phyloP scores from a whole-genome alignment of 2,113 vertebrate species.

The Caretta caretta region DNA sequence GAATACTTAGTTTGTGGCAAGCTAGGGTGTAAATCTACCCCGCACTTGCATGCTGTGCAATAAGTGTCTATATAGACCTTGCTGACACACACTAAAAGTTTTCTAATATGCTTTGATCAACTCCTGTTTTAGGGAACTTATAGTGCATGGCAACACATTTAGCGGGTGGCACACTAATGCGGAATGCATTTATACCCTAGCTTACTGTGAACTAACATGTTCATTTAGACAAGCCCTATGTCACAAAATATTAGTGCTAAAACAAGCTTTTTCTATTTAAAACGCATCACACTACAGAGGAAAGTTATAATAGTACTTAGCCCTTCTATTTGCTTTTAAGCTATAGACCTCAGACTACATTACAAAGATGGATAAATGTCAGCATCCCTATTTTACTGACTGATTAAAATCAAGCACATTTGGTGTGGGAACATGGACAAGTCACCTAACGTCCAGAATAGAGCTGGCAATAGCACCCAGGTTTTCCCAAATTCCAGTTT shows the following conservation, averaged over 20 bases:
- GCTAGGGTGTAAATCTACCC: neutral
- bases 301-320: neutral
- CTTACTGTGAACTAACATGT: neutral
- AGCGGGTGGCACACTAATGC: neutral
- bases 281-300: neutral
- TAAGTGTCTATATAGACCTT: neutral
- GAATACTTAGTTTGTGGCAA: neutral
- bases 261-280: neutral
- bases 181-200: neutral
- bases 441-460: neutral
- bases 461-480: neutral
- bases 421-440: neutral
- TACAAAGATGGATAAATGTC: neutral
- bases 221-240: neutral
- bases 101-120: neutral
- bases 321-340: neutral
- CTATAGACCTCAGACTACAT: neutral
- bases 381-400: neutral
- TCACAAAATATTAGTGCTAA: neutral
- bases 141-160: neutral
- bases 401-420: neutral
- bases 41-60: neutral
- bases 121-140: neutral
- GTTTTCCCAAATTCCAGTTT: neutral
- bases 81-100: neutral